Conservation (phyloP, 2,797 vertebrate species). For the Lemur catta region DNA sequence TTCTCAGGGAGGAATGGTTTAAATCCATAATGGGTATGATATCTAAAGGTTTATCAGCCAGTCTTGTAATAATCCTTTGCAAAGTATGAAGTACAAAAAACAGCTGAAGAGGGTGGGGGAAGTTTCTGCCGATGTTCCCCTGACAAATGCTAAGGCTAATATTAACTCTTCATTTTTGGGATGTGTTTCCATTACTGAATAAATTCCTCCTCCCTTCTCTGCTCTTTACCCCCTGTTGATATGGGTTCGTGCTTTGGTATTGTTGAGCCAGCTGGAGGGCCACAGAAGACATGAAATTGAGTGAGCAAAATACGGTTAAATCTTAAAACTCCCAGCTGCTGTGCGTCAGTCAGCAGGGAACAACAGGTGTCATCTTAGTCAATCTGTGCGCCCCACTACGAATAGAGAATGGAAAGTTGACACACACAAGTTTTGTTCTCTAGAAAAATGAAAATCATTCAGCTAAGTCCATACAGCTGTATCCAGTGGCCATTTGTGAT, state of each 20-base stretch:
- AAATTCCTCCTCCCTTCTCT: background rate
- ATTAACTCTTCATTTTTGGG: slow-evolving; percentile 31
- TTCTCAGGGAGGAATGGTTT: background rate
- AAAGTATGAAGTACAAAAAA: background rate
- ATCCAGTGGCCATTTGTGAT: background rate
- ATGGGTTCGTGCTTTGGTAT: background rate
- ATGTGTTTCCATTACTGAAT: slow-evolving; percentile 12
- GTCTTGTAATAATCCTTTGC: background rate
- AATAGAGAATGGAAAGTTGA: background rate
- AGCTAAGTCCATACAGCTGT: slow-evolving; percentile 25
- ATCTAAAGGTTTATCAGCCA: background rate
- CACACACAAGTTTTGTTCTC: slow-evolving; percentile 27
- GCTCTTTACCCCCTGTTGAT: background rate
- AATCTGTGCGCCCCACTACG: background rate
- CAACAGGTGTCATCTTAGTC: slow-evolving; percentile 45
- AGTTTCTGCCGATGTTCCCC: background rate
- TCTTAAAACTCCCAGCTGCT: slow-evolving; percentile 51
- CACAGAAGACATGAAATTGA: background rate
- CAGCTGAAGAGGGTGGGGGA: slow-evolving; percentile 49
- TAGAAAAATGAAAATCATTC: slow-evolving; percentile 53
- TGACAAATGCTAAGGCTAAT: slow-evolving; percentile 53
- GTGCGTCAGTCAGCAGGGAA: slow-evolving; percentile 18
- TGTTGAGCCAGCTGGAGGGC: background rate
- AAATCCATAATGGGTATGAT: background rate
- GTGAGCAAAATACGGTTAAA: background rate